These are phyloP conservation scores for Chionoecetes opilio DNA, from an alignment of 1,140 invertebrate genomes.

Conservation along the genomic window DNA sequence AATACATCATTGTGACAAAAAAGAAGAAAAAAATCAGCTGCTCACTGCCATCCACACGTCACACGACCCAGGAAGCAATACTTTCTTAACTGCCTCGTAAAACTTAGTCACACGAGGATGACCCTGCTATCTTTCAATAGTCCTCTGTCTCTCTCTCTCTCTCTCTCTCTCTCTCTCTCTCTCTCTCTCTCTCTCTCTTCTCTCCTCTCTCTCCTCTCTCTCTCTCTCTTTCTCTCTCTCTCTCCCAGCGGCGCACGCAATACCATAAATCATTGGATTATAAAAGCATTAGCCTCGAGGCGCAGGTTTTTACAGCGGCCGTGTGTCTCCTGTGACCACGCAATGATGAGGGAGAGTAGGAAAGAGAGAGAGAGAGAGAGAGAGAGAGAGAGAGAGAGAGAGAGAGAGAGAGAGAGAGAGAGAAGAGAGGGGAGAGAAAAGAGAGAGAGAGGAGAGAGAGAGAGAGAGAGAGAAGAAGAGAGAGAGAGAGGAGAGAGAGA, in stretches of 20 bases:
- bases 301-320: neutral
- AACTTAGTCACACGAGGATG: neutral
- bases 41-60: neutral
- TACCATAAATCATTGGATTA: neutral
- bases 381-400: neutral
- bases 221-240: conserved; percentile 15
- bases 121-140: too few relatives aligned
- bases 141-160: neutral
- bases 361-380: neutral
- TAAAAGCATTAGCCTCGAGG: neutral
- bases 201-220: neutral
- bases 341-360: neutral
- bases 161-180: too few relatives aligned
- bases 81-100: conserved; percentile 7
- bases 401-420: neutral
- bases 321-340: neutral
- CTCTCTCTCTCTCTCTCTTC: neutral
- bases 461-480: too few relatives aligned
- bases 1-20: too few relatives aligned
- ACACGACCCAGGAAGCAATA: neutral
- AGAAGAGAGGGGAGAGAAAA: neutral
- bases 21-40: too few relatives aligned
- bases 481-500: too few relatives aligned
- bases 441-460: neutral
- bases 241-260: neutral